Evolutionary conservation across 2,888 invertebrate genomes (phyloP).

Genomic region (Dryobotodes eremita): DNA sequence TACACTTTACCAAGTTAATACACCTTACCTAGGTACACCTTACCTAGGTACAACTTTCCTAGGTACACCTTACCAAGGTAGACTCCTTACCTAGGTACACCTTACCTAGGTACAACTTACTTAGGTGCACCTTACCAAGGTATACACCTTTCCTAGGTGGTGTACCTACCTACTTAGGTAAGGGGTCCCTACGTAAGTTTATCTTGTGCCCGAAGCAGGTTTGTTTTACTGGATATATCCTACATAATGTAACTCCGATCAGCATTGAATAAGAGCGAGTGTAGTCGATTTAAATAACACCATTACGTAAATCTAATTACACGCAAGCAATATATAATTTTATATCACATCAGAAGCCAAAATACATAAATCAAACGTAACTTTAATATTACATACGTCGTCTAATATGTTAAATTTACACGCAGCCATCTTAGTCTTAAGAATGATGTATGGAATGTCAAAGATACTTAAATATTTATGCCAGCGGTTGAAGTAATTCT

Average conservation of each 20-base stretch:
- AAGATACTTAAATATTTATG: constrained; percentile 59
- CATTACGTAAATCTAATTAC: constrained; percentile 35
- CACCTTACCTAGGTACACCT: too few species aligned
- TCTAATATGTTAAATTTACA: constrained; percentile 40
- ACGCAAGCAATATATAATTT: constrained; percentile 18
- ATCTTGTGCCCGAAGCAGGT: not conserved
- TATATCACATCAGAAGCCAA: constrained; percentile 39
- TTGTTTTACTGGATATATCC: not conserved
- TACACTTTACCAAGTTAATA: too few species aligned
- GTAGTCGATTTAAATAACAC: constrained; percentile 9
- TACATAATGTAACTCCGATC: too few species aligned
- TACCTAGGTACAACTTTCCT: not conserved
- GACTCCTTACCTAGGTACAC: too few species aligned
- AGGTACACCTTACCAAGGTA: not conserved
- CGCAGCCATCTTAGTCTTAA: constrained; percentile 41
- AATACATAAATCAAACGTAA: constrained; percentile 54
- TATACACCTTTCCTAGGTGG: not conserved
- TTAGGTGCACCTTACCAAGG: too few species aligned
- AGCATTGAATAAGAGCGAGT: not conserved
- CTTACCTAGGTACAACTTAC: too few species aligned
- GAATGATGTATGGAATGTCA: constrained; percentile 62
- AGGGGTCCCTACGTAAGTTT: not conserved
- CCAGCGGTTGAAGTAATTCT: constrained; percentile 49
- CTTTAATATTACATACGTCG: constrained; percentile 58
- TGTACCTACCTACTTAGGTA: not conserved